Evolutionary conservation across 1,140 invertebrate species (phyloP).

Genomic region (Pseudoatta argentina): DNA sequence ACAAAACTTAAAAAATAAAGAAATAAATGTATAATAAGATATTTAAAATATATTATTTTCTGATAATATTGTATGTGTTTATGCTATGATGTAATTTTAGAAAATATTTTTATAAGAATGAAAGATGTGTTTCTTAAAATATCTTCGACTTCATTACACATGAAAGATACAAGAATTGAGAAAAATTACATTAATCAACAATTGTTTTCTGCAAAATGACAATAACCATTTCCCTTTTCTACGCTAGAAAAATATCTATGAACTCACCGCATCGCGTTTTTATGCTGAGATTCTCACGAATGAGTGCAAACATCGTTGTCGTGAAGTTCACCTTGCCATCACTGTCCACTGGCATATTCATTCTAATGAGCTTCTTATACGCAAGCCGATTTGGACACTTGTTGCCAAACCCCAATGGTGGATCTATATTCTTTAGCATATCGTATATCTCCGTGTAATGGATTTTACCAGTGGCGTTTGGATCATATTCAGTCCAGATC

Average conservation of each 20-base stretch:
- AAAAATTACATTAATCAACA: neutral
- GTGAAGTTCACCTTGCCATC: conserved; percentile 99
- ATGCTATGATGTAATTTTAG: neutral
- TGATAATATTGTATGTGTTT: neutral
- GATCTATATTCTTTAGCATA: conserved; percentile 99
- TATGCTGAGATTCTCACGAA: conserved; percentile 99
- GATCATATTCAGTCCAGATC: conserved; percentile 99
- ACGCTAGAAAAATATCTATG: neutral
- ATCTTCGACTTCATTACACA: neutral
- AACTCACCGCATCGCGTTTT: conserved; percentile 98
- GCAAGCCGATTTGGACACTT: conserved; percentile 99
- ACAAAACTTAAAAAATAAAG: neutral
- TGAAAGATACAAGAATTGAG: neutral
- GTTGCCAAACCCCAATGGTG: conserved; percentile 99
- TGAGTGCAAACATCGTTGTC: conserved; percentile 99
- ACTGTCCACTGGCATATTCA: conserved; percentile 99
- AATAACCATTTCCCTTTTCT: neutral
- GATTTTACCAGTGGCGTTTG: conserved; percentile 99
- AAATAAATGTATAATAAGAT: neutral
- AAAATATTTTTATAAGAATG: neutral
- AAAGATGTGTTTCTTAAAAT: neutral
- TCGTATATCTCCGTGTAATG: conserved; percentile 99
- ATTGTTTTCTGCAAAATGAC: neutral
- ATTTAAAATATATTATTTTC: conserved; percentile 1
- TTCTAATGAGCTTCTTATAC: conserved; percentile 99